Evolutionary conservation across 2,113 vertebrate genomes (phyloP).

Genomic region (Crotalus tigris): DNA sequence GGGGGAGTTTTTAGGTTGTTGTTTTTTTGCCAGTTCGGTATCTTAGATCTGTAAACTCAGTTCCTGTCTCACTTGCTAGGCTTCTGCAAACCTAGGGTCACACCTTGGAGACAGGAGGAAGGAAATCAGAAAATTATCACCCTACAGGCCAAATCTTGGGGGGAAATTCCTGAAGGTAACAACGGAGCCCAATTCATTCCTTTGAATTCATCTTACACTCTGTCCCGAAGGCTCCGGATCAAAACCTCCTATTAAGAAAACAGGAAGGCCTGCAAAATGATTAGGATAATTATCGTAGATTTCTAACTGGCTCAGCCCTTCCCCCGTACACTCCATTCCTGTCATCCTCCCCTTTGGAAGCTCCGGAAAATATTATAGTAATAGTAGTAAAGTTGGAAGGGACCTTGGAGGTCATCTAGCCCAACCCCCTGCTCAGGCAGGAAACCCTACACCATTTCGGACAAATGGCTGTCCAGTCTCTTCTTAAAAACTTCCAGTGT

Average conservation of each 20-base stretch:
- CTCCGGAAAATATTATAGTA: background rate
- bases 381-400: no score
- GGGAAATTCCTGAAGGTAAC: no score
- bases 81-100: background rate
- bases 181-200: background rate
- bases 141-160: background rate
- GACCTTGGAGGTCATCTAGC: no score
- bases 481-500: no score
- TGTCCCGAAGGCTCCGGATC: background rate
- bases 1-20: background rate
- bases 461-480: no score
- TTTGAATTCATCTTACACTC: background rate
- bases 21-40: no score
- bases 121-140: background rate
- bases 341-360: background rate
- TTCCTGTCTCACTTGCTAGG: background rate
- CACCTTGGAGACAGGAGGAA: background rate
- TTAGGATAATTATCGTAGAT: no score
- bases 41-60: background rate
- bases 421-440: no score
- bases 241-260: background rate
- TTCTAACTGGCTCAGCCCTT: background rate
- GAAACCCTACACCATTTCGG: no score
- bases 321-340: background rate
- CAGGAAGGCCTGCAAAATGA: background rate